Percentiles rank a stretch among this genome's conserved stretches.
Conservation (phyloP, 2,888 invertebrate species). For the Dicycla oo region DNA sequence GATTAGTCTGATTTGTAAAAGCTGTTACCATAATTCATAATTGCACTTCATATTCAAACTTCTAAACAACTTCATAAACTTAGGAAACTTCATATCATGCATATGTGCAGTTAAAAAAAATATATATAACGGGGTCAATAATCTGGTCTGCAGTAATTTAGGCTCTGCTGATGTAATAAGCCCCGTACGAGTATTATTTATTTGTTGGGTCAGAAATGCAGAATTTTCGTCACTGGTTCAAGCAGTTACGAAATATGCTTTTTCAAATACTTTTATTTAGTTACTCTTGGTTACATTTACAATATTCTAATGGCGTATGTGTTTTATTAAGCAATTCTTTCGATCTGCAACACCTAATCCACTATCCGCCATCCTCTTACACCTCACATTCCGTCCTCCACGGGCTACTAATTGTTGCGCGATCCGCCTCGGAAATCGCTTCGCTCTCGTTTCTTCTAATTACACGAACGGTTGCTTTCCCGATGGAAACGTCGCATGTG, state of each 20-base stretch:
- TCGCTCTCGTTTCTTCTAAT: conserved; percentile 89
- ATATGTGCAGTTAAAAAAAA: no score
- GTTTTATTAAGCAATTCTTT: neutral
- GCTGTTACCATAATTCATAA: no score
- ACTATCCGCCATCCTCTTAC: conserved; percentile 37
- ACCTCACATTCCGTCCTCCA: conserved; percentile 44
- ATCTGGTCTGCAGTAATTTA: no score
- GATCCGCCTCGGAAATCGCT: conserved; percentile 87
- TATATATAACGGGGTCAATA: no score
- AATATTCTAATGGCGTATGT: neutral
- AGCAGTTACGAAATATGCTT: neutral
- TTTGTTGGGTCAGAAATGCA: neutral
- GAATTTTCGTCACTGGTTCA: neutral
- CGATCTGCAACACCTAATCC: neutral
- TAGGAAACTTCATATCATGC: no score
- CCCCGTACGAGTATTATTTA: no score
- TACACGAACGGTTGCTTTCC: conserved; percentile 85
- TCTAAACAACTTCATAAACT: no score
- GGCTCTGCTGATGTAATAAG: neutral
- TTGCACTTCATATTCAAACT: no score
- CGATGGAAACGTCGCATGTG: conserved; percentile 77
- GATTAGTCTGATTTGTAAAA: no score
- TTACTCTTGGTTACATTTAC: neutral
- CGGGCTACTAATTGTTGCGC: conserved; percentile 83
- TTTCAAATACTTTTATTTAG: neutral